Evolutionary conservation across 2,888 invertebrate genomes (phyloP).

Genomic region (Athetis lepigone): DNA sequence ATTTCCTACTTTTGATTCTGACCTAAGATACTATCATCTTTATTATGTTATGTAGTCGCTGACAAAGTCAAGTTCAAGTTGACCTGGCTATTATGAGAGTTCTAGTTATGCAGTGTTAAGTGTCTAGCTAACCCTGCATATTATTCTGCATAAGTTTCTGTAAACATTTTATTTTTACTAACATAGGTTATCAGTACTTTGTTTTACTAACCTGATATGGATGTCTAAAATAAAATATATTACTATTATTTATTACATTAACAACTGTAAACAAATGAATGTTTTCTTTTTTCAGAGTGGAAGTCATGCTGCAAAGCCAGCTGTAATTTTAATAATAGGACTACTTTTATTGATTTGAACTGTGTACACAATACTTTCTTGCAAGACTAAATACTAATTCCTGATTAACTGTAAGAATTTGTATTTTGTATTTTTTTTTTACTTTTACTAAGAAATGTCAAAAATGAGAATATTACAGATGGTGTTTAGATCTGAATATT

Average conservation of each 20-base stretch:
- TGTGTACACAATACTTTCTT: slow-evolving; percentile 21
- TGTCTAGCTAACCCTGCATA: too few relatives aligned
- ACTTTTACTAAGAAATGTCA: not conserved
- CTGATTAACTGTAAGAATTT: slow-evolving; percentile 6
- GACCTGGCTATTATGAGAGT: too few relatives aligned
- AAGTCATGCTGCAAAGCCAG: slow-evolving; percentile 66
- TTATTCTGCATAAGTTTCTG: too few relatives aligned
- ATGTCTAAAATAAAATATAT: too few relatives aligned
- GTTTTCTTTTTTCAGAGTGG: slow-evolving; percentile 76
- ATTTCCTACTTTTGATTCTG: too few relatives aligned
- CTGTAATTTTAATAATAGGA: slow-evolving; percentile 62
- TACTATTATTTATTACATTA: too few relatives aligned
- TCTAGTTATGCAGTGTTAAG: too few relatives aligned
- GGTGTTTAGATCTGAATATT: too few relatives aligned
- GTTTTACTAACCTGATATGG: too few relatives aligned
- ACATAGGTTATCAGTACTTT: not conserved
- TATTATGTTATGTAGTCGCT: too few relatives aligned
- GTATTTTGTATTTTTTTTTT: not conserved
- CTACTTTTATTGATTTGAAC: slow-evolving; percentile 51
- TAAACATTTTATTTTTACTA: not conserved
- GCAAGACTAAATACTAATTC: not conserved
- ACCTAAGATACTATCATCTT: too few relatives aligned
- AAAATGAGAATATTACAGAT: not conserved
- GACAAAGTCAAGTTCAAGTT: too few relatives aligned
- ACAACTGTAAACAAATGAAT: not conserved